Evolutionary conservation across 2,888 invertebrate species (phyloP).

Genomic region (Mycalesis mineus): DNA sequence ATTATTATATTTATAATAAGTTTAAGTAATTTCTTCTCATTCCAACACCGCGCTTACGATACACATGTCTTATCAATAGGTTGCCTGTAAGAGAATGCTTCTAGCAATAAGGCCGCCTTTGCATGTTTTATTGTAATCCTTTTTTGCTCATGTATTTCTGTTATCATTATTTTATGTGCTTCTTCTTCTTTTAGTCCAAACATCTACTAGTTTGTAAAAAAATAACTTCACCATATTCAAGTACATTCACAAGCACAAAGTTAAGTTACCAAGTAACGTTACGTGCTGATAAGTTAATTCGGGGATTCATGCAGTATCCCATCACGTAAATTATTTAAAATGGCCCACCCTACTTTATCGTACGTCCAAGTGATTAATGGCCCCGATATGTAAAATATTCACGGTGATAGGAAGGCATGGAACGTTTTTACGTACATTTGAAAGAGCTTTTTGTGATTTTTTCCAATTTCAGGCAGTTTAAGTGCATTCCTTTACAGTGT

Average conservation of each 20-base stretch:
- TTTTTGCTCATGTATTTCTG: no score
- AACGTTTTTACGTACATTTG: constrained; percentile 2
- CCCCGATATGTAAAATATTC: constrained; percentile 8
- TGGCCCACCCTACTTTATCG: constrained; percentile 20
- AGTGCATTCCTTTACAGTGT: background rate
- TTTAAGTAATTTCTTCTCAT: no score
- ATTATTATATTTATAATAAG: no score
- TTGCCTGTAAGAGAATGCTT: no score
- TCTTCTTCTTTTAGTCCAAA: no score
- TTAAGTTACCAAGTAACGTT: background rate
- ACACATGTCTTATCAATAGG: no score
- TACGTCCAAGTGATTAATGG: constrained; percentile 20
- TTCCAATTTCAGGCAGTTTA: background rate
- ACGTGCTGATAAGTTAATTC: constrained; percentile 16
- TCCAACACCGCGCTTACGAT: no score
- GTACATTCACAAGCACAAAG: background rate
- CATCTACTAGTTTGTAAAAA: no score
- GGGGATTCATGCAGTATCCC: constrained; percentile 15
- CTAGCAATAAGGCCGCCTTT: no score
- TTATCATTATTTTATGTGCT: no score
- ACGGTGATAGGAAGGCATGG: constrained; percentile 3
- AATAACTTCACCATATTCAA: no score
- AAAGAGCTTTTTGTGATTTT: background rate
- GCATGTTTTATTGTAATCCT: no score
- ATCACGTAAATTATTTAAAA: constrained; percentile 24